Conservation (phyloP, 2,888 invertebrate species). For the Acrobasis consociella region DNA sequence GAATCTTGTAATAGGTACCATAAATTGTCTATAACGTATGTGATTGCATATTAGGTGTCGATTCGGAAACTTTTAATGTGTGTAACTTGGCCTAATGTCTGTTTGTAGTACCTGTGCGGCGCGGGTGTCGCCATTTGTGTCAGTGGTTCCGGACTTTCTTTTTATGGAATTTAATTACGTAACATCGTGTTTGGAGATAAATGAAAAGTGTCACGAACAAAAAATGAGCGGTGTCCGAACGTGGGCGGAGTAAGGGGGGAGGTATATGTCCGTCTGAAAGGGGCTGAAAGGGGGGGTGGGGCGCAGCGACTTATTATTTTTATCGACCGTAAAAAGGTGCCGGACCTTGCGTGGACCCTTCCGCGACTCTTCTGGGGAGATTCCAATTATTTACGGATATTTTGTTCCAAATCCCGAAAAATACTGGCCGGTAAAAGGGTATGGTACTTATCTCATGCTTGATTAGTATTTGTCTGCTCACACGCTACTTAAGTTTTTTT, state of each 20-base stretch:
- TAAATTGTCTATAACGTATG: slow-evolving; percentile 82
- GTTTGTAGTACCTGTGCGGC: slow-evolving; percentile 52
- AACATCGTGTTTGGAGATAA: slow-evolving; percentile 39
- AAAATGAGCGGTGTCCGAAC: slow-evolving; percentile 81
- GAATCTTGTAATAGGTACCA: slow-evolving; percentile 83
- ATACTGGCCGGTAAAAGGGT: slow-evolving; percentile 61
- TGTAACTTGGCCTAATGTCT: slow-evolving; percentile 80
- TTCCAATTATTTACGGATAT: slow-evolving; percentile 76
- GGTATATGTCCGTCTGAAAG: slow-evolving; percentile 37
- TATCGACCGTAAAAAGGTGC: slow-evolving; percentile 80
- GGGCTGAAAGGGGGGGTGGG: slow-evolving; percentile 35
- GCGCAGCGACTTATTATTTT: slow-evolving; percentile 73
- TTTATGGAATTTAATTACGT: slow-evolving; percentile 33
- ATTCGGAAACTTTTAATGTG: slow-evolving; percentile 81
- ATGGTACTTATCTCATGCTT: slow-evolving; percentile 56
- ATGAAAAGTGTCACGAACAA: slow-evolving; percentile 55
- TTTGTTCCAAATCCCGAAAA: slow-evolving; percentile 70
- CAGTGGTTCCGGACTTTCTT: slow-evolving; percentile 1
- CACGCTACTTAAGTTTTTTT: slow-evolving; percentile 35
- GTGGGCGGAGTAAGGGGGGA: slow-evolving; percentile 48
- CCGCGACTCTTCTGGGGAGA: slow-evolving; percentile 64
- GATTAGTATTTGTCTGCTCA: slow-evolving; percentile 44
- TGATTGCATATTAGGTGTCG: slow-evolving; percentile 82
- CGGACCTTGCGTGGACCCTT: slow-evolving; percentile 69
- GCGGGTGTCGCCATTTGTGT: slow-evolving; percentile 27